Evolutionary conservation across 2,797 vertebrate genomes (phyloP).

Genomic region (Phataginus tetradactyla): DNA sequence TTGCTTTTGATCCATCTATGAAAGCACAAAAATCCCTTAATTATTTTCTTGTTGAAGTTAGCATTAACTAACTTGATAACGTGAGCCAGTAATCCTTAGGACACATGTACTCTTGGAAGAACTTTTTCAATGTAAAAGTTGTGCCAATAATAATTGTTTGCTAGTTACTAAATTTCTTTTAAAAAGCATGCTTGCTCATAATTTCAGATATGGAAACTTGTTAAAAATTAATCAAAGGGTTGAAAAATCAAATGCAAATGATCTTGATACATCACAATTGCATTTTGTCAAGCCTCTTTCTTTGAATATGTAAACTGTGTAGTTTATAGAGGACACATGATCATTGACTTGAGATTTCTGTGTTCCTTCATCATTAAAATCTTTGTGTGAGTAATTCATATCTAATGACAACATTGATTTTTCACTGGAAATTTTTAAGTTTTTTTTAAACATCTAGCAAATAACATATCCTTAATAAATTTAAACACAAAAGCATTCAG

Average conservation of each 20-base stretch:
- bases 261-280: background rate
- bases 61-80: background rate
- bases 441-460: background rate
- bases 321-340: background rate
- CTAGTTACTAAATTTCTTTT: background rate
- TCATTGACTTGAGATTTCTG: background rate
- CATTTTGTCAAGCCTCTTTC: background rate
- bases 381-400: background rate
- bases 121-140: background rate
- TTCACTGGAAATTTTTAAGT: background rate
- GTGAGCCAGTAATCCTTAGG: background rate
- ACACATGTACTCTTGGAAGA: background rate
- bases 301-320: background rate
- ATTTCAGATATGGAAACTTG: conserved; percentile 24
- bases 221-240: conserved; percentile 29
- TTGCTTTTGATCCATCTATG: conserved; percentile 17
- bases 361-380: conserved; percentile 9
- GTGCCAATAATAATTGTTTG: background rate
- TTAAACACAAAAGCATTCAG: background rate
- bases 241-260: background rate
- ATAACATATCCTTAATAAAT: background rate
- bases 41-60: conserved; percentile 50
- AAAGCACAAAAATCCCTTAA: conserved; percentile 28
- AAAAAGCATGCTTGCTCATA: background rate
- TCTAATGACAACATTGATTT: background rate